Evolutionary conservation across 2,113 vertebrate genomes (phyloP).

Genomic region (Antechinus stuartii): DNA sequence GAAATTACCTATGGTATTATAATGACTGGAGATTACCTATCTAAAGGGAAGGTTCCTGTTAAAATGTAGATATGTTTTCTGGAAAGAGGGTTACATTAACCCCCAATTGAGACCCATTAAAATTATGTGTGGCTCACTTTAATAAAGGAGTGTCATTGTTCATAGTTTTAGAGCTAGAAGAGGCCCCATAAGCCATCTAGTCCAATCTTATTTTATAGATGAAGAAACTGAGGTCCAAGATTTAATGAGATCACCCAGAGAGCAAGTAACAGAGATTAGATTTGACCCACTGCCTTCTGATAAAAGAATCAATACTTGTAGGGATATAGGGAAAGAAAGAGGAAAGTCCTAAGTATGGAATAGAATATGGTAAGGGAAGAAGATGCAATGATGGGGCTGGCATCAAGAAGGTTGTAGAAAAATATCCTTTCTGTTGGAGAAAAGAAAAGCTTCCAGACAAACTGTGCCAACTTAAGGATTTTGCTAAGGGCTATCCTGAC

Average conservation of each 20-base stretch:
- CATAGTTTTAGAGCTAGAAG: not conserved
- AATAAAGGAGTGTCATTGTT: not conserved
- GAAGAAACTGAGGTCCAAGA: not conserved
- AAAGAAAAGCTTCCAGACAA: not conserved
- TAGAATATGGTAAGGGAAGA: not conserved
- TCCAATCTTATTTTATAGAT: not conserved
- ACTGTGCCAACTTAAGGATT: not conserved
- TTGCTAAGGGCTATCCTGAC: not conserved
- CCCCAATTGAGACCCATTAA: not conserved
- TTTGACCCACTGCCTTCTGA: not conserved
- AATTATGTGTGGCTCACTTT: not conserved
- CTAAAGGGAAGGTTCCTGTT: not conserved
- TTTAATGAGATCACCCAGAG: not conserved
- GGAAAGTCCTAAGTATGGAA: not conserved
- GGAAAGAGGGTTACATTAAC: not conserved
- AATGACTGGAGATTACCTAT: not conserved
- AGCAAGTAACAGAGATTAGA: not conserved
- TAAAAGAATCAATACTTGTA: not conserved
- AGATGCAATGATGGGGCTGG: not conserved
- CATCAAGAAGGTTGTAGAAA: not conserved
- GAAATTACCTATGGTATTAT: not conserved
- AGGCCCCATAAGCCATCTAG: not conserved
- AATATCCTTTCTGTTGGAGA: not conserved
- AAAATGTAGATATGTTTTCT: slow-evolving; percentile 30
- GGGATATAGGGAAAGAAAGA: not conserved